These are phyloP conservation scores for Heliconius cydno DNA, from an alignment of 2,888 invertebrate species.

Conservation along the genomic window DNA sequence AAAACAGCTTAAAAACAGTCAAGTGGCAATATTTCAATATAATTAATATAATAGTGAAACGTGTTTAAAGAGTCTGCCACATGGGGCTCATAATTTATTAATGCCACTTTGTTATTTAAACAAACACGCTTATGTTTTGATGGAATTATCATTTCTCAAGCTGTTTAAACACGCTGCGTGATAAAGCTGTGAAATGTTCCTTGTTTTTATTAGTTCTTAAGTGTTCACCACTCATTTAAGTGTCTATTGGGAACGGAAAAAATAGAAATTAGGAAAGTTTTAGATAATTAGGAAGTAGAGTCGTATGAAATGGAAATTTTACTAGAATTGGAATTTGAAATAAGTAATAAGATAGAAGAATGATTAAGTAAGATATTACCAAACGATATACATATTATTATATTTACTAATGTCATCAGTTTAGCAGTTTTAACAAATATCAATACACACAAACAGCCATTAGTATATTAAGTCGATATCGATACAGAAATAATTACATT, in stretches of 20 bases:
- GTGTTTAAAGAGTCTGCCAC: slow-evolving; percentile 20
- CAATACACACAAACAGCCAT: background rate
- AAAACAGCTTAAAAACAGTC: background rate
- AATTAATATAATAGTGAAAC: background rate
- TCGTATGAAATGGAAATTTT: too few relatives aligned
- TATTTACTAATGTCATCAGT: background rate
- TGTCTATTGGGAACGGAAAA: background rate
- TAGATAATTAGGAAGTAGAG: too few relatives aligned
- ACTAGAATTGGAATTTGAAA: too few relatives aligned
- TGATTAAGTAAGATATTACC: too few relatives aligned
- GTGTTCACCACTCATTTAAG: background rate
- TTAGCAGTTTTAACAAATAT: background rate
- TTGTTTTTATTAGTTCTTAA: background rate
- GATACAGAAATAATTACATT: background rate
- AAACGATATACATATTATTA: too few relatives aligned
- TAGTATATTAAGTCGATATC: background rate
- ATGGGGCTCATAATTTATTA: slow-evolving; percentile 20
- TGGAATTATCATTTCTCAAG: slow-evolving; percentile 2
- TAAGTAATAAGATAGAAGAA: too few relatives aligned
- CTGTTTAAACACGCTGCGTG: slow-evolving; percentile 22
- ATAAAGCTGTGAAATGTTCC: background rate
- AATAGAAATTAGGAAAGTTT: too few relatives aligned
- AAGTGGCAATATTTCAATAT: slow-evolving; percentile 3
- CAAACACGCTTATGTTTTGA: slow-evolving; percentile 19
- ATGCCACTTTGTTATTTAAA: slow-evolving; percentile 26